Percentiles rank a stretch among this genome's conserved stretches.
phyloP scores from a whole-genome alignment of 2,888 invertebrate genomes.

The Melinaea marsaeus region DNA sequence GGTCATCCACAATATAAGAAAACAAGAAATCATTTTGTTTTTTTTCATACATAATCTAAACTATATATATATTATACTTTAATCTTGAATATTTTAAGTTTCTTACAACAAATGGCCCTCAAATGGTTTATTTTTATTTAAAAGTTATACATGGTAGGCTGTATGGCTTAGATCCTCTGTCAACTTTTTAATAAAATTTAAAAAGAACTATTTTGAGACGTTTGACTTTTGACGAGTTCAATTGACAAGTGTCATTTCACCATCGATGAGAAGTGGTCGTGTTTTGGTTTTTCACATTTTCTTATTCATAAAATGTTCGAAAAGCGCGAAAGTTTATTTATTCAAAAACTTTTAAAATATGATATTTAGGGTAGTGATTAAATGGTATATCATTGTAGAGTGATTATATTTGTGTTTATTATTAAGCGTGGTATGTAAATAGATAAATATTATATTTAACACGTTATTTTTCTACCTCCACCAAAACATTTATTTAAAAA shows the following conservation, averaged over 20 bases:
- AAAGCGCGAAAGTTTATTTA: constrained; percentile 44
- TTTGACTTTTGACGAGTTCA: background rate
- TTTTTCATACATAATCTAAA: too few relatives aligned
- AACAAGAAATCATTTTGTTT: too few relatives aligned
- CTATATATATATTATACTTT: too few relatives aligned
- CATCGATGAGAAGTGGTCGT: constrained; percentile 48
- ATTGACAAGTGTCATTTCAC: constrained; percentile 43
- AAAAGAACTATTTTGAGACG: too few relatives aligned
- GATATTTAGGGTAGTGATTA: constrained; percentile 30
- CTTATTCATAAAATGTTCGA: constrained; percentile 52
- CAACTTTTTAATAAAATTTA: too few relatives aligned
- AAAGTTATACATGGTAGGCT: too few relatives aligned
- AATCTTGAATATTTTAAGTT: too few relatives aligned
- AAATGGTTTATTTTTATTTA: too few relatives aligned
- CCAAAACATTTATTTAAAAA: background rate
- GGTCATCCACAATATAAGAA: too few relatives aligned
- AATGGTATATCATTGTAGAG: constrained; percentile 18
- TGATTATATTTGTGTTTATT: constrained; percentile 16
- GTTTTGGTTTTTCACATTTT: constrained; percentile 52
- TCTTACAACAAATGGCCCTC: too few relatives aligned
- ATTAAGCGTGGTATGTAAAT: constrained; percentile 21
- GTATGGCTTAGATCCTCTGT: too few relatives aligned
- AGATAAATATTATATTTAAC: constrained; percentile 2
- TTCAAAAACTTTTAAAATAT: constrained; percentile 39
- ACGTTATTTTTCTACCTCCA: constrained; percentile 1